A percentile compares a stretch with the other conserved stretches of the same genome.
phyloP scores from a whole-genome alignment of 1,140 invertebrate species.

The Drosophila kurseongensis region DNA sequence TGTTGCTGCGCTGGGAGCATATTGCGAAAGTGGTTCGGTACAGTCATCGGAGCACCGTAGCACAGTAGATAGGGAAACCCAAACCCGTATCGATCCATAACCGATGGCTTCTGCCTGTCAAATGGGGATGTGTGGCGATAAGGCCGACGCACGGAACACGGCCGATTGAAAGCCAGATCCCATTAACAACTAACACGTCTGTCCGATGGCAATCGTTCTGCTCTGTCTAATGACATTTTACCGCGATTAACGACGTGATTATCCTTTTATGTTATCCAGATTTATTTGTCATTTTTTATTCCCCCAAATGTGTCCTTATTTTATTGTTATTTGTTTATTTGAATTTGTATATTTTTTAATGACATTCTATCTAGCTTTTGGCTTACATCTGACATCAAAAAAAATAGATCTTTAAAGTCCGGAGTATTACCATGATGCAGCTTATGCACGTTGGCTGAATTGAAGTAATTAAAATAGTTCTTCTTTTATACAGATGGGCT shows the following conservation, averaged over 20 bases:
- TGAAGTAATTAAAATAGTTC: too few relatives aligned
- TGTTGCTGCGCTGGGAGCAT: too few relatives aligned
- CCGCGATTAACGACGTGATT: neutral
- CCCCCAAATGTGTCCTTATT: too few relatives aligned
- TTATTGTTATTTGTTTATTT: neutral
- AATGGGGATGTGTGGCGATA: neutral
- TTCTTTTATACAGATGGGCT: neutral
- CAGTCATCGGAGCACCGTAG: neutral
- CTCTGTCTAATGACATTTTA: neutral
- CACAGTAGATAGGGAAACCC: neutral
- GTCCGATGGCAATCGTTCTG: constrained; percentile 2
- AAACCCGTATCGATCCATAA: constrained; percentile 7
- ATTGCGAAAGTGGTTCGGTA: constrained; percentile 1
- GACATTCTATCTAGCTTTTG: neutral
- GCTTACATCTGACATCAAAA: too few relatives aligned
- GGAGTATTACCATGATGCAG: too few relatives aligned
- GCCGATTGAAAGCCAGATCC: constrained; percentile 1
- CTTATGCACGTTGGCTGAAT: too few relatives aligned
- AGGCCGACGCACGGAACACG: neutral
- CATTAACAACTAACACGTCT: constrained; percentile 10
- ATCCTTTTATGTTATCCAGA: neutral
- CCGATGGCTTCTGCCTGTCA: neutral
- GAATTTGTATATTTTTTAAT: neutral
- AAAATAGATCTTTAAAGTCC: too few relatives aligned
- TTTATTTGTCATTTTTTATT: neutral